Conservation (phyloP, 2,113 vertebrate species). For the Aplodontia rufa region DNA sequence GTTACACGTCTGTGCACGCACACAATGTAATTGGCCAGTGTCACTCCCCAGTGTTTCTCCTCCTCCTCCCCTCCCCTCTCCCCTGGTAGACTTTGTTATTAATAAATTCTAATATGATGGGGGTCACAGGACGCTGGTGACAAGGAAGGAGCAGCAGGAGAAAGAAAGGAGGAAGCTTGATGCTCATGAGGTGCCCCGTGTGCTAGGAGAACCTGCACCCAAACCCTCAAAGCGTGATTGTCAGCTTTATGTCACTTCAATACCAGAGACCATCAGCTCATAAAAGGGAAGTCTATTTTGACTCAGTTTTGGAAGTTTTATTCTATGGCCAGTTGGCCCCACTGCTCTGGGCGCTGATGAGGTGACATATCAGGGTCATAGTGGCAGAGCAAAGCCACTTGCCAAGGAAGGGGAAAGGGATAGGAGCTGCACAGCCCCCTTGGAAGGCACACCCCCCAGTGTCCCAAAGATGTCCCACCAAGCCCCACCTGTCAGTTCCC, state of each 20-base stretch:
- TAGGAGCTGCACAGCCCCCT: no score
- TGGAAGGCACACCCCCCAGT: neutral
- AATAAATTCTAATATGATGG: neutral
- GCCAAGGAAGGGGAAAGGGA: neutral
- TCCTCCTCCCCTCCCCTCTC: no score
- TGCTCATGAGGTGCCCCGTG: neutral
- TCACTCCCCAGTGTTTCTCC: no score
- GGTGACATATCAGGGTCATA: no score
- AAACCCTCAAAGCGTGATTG: neutral
- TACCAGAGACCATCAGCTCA: neutral
- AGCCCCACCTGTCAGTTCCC: neutral
- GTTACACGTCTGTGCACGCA: no score
- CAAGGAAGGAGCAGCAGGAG: neutral
- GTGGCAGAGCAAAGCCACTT: no score
- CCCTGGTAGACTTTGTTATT: no score
- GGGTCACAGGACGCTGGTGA: neutral
- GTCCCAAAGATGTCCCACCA: neutral
- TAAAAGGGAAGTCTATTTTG: neutral
- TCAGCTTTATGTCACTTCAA: neutral
- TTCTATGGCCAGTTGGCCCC: neutral
- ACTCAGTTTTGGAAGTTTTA: neutral
- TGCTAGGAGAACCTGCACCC: neutral
- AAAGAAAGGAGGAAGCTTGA: neutral
- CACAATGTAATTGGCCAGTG: no score
- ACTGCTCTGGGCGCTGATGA: neutral